Evolutionary conservation across 2,888 invertebrate species (phyloP), one percentile per base, ranked within the genome.

Genomic region (Rhimphoctona megacephalus): DNA sequence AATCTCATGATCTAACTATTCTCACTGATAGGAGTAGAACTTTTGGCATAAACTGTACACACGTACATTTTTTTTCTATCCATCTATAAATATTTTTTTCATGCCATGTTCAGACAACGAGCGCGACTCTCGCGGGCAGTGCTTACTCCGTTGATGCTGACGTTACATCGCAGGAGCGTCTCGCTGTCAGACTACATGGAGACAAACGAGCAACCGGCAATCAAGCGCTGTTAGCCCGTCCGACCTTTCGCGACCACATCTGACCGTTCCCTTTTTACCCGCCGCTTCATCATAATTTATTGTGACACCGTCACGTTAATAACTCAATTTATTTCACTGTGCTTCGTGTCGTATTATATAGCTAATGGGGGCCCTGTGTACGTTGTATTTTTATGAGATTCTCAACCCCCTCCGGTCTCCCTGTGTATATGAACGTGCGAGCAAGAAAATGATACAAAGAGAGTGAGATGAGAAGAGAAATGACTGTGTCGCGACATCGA

Each of bases 261-360:
- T 91, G 91, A 92, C 91, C 92, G 91, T 92, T 93, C 92, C 74
- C 93, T 93, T 92, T 93, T 92, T 92, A 91, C 92, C 92, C 92
- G 90, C 91, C 93, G 93, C 92, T 94, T 94, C 94, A 93, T 94
- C 94, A 94, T 94, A 94, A 94, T 94, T 94, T 94, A 94, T 94
- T 92, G 93, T 92, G 93, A 94, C 94, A 93, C 92, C 91, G 93
- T 92, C 94, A 92, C 93, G 94, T 94, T 94, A 94, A 94, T 94
- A 94, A 94, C 94, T 94, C 94, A 94, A 94, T 94, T 94, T 94
- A 94, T 94, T 94, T 94, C 93, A 93, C 93, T 93, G 91, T 84
- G 85, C 88, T 82, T 83, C 78, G 78, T 72, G 81, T 74, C 66
- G 74, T 69, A 69, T 82, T 82, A 82, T 82, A 82, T 57, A 19